Conservation (phyloP, 2,888 invertebrate genomes). For the Ennomos erosarius region DNA sequence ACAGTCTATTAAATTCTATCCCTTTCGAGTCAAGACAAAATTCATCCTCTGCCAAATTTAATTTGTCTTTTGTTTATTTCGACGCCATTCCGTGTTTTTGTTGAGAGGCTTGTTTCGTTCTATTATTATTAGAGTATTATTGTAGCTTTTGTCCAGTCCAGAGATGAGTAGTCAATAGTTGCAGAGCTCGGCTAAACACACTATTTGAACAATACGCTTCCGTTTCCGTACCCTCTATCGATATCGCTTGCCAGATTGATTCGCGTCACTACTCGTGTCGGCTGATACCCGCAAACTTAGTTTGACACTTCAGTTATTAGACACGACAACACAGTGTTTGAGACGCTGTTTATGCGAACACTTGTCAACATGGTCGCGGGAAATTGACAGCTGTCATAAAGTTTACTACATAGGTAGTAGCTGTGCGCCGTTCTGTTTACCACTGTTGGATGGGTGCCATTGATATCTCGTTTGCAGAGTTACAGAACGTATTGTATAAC, state of each 20-base stretch:
- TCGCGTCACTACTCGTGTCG: constrained; percentile 23
- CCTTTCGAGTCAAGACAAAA: constrained; percentile 11
- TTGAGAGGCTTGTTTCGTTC: constrained; percentile 7
- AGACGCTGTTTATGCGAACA: constrained; percentile 41
- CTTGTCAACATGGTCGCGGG: constrained; percentile 41
- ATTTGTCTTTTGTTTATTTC: constrained; percentile 21
- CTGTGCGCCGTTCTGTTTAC: constrained; percentile 11
- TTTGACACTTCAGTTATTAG: constrained; percentile 40
- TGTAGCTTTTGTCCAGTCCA: neutral
- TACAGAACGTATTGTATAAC: neutral
- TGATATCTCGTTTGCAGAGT: constrained; percentile 20
- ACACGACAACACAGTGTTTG: constrained; percentile 36
- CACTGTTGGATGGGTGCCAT: constrained; percentile 26
- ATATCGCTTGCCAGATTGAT: constrained; percentile 14
- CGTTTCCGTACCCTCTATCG: constrained; percentile 21
- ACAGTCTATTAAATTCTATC: constrained; percentile 16
- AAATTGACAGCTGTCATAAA: constrained; percentile 51
- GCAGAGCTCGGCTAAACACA: constrained; percentile 1
- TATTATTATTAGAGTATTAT: constrained; percentile 2
- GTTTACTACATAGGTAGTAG: constrained; percentile 24
- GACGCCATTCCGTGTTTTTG: constrained; percentile 15
- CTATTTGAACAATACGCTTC: constrained; percentile 12
- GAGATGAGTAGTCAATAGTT: neutral
- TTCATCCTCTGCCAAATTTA: constrained; percentile 23
- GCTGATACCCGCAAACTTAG: constrained; percentile 17